A percentile compares a stretch with the other conserved stretches of the same genome.
Evolutionary conservation across 2,113 vertebrate species (phyloP).

Genomic region (human (Homo sapiens)): GRCh38 chr5:32810501-32811000

Average conservation of each 20-base stretch:
- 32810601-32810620: neutral
- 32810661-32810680: neutral
- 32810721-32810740: neutral
- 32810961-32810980: constrained; percentile 80
- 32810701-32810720: neutral
- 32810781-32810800: neutral
- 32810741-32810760: neutral
- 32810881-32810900: neutral
- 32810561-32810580: neutral
- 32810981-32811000: constrained; percentile 86
- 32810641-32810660: neutral
- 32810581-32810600: neutral
- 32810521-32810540: neutral
- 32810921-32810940: constrained; percentile 66
- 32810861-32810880: neutral
- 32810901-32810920: neutral
- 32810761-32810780: neutral
- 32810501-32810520: neutral
- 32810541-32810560: neutral
- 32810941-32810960: constrained; percentile 58
- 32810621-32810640: neutral
- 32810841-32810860: neutral
- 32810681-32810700: neutral
- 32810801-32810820: neutral
- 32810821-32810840: neutral